Conservation (phyloP, 2,888 invertebrate genomes). For the Vandiemenella viatica region DNA sequence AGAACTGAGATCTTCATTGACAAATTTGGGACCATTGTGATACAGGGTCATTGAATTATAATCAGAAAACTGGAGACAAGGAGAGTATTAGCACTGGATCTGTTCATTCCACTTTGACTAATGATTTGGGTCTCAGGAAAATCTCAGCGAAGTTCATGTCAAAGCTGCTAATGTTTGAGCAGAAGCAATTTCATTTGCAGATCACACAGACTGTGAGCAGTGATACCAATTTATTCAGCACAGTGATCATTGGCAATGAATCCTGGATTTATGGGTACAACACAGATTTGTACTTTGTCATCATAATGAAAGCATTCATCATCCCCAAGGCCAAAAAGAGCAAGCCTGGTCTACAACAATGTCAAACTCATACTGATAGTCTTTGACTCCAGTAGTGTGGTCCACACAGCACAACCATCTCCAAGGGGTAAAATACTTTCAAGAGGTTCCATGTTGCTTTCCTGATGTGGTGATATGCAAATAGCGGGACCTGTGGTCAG, state of each 20-base stretch:
- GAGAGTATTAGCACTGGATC: neutral
- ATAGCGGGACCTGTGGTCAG: too few species aligned
- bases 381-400: too few species aligned
- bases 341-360: too few species aligned
- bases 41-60: neutral
- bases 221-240: neutral
- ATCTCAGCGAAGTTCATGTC: neutral
- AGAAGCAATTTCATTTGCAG: neutral
- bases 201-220: neutral
- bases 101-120: neutral
- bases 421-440: too few species aligned
- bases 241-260: neutral
- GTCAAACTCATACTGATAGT: too few species aligned
- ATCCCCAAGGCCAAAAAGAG: too few species aligned
- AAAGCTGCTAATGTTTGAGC: neutral
- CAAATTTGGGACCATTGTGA: neutral
- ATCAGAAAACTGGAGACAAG: neutral
- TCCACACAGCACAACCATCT: too few species aligned
- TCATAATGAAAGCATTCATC: too few species aligned
- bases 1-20: neutral
- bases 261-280: neutral
- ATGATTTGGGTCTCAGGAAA: neutral
- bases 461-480: too few species aligned
- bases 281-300: too few species aligned
- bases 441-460: too few species aligned